Percentiles rank a stretch among this genome's conserved stretches.
Evolutionary conservation across 1,140 invertebrate species (phyloP).

Genomic region (Bombus pyrosoma): DNA sequence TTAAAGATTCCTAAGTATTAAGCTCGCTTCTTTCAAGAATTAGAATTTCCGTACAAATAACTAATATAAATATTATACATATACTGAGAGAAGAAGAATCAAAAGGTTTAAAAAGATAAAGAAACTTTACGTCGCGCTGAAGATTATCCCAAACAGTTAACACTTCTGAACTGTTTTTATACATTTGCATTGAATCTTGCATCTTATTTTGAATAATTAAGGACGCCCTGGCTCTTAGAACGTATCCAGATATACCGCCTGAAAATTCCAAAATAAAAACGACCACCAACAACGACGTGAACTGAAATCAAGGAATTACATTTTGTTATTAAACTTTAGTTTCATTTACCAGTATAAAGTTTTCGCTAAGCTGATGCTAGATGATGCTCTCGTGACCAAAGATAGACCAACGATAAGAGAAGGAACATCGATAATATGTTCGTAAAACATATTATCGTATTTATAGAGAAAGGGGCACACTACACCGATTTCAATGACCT

Average conservation of each 20-base stretch:
- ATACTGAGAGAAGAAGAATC: neutral
- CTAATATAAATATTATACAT: no score
- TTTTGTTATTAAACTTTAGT: neutral
- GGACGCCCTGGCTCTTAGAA: slow-evolving; percentile 84
- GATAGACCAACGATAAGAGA: neutral
- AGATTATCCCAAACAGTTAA: slow-evolving; percentile 86
- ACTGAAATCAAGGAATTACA: slow-evolving; percentile 84
- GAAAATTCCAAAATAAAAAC: slow-evolving; percentile 92
- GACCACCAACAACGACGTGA: slow-evolving; percentile 87
- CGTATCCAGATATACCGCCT: slow-evolving; percentile 91
- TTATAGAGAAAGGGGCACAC: no score
- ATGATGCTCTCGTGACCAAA: neutral
- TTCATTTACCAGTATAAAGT: neutral
- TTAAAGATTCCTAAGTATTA: no score
- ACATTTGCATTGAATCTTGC: slow-evolving; percentile 82
- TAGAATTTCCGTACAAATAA: no score
- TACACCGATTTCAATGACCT: no score
- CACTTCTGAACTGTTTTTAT: slow-evolving; percentile 76
- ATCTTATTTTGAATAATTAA: slow-evolving; percentile 82
- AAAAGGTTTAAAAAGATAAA: neutral
- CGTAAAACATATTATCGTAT: no score
- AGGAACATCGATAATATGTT: neutral
- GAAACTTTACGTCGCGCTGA: slow-evolving; percentile 83
- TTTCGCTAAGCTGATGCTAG: neutral
- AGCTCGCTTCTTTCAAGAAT: no score